Evolutionary conservation across 1,140 invertebrate species (phyloP).

Genomic region (Theocolax elegans): DNA sequence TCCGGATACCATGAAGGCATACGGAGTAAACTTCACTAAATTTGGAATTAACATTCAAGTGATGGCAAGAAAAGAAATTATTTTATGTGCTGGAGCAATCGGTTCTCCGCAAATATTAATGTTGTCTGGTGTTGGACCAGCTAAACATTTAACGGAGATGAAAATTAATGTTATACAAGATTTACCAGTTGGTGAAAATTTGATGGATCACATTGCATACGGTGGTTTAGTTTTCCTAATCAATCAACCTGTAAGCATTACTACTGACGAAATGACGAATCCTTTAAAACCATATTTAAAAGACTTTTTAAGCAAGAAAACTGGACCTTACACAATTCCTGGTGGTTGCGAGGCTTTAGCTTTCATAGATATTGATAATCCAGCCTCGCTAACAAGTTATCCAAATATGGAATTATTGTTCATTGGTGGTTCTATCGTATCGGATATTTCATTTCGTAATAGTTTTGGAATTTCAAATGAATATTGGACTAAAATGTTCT

Average conservation of each 20-base stretch:
- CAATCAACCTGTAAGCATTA: constrained; percentile 63
- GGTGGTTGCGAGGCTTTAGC: constrained; percentile 84
- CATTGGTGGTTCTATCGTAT: constrained; percentile 68
- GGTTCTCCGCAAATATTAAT: constrained; percentile 83
- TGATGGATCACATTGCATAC: constrained; percentile 82
- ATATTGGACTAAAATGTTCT: constrained; percentile 68
- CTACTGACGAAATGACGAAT: constrained; percentile 39
- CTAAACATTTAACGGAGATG: constrained; percentile 72
- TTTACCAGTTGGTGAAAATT: constrained; percentile 81
- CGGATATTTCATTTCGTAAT: constrained; percentile 66
- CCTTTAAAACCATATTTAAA: constrained; percentile 55
- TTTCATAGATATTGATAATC: constrained; percentile 79
- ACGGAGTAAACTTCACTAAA: constrained; percentile 74
- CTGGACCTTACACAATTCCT: constrained; percentile 79
- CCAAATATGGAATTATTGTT: constrained; percentile 82
- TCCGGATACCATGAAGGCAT: constrained; percentile 71
- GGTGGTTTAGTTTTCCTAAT: constrained; percentile 77
- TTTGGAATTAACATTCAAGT: constrained; percentile 70
- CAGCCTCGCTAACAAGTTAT: constrained; percentile 72
- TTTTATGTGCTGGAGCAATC: constrained; percentile 80
- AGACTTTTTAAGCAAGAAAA: constrained; percentile 68
- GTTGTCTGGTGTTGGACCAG: constrained; percentile 84
- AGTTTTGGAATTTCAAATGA: constrained; percentile 72
- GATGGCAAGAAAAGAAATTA: constrained; percentile 77
- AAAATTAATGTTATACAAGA: constrained; percentile 76